These are phyloP conservation scores for Galeruca laticollis DNA, from an alignment of 2,888 invertebrate species.

Conservation along the genomic window DNA sequence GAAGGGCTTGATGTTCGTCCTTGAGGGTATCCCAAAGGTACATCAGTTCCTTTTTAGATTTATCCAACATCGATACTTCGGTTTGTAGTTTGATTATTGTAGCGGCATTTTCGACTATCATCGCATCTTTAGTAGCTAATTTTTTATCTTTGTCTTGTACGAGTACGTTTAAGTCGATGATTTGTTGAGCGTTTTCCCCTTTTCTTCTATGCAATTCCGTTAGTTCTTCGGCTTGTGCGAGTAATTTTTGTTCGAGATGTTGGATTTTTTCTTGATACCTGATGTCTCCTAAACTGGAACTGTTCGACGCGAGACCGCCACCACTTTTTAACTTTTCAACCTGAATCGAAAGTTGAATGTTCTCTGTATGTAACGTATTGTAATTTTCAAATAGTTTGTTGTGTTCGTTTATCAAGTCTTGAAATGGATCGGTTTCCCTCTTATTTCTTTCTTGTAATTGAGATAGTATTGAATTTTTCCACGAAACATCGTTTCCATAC, in stretches of 20 bases:
- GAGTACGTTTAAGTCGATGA: slow-evolving; percentile 88
- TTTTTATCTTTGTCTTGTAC: slow-evolving; percentile 88
- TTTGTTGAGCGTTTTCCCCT: slow-evolving; percentile 94
- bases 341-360: slow-evolving; percentile 85
- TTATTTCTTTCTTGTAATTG: slow-evolving; percentile 82
- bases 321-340: slow-evolving; percentile 81
- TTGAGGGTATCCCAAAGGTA: slow-evolving; percentile 87
- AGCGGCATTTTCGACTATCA: slow-evolving; percentile 71
- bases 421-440: slow-evolving; percentile 80
- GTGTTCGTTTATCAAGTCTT: slow-evolving; percentile 85
- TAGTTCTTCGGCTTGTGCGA: slow-evolving; percentile 91
- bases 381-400: slow-evolving; percentile 88
- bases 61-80: slow-evolving; percentile 80
- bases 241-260: slow-evolving; percentile 86
- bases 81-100: slow-evolving; percentile 76
- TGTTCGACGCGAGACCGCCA: slow-evolving; percentile 52
- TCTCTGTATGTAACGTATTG: slow-evolving; percentile 84
- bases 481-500: slow-evolving; percentile 62
- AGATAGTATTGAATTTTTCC: slow-evolving; percentile 79
- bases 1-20: slow-evolving; percentile 95
- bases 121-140: slow-evolving; percentile 78
- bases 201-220: slow-evolving; percentile 89
- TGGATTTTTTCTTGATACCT: slow-evolving; percentile 70
- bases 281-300: slow-evolving; percentile 60
- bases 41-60: slow-evolving; percentile 81